Conservation (phyloP, 2,797 vertebrate genomes). For the Oreochromis grahami region DNA sequence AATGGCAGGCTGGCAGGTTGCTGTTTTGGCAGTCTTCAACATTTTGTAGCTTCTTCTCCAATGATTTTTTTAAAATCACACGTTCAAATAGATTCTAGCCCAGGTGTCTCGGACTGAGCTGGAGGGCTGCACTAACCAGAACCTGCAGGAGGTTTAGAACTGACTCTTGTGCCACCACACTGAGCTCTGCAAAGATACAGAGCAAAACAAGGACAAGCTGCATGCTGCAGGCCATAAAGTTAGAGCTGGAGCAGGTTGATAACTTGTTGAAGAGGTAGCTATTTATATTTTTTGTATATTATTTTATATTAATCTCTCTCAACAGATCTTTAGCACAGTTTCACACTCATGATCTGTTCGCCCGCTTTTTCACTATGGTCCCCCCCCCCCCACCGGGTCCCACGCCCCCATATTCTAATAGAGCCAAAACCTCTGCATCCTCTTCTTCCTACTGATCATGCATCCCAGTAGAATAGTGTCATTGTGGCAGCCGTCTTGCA, state of each 20-base stretch:
- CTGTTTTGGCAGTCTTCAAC: no score
- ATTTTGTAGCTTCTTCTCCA: neutral
- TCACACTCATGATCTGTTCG: neutral
- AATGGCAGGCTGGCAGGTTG: neutral
- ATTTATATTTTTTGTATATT: neutral
- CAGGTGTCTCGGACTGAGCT: neutral
- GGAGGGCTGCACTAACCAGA: neutral
- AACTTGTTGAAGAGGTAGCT: neutral
- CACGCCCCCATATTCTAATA: neutral
- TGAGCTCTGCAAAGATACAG: neutral
- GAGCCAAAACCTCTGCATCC: neutral
- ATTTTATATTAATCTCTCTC: neutral
- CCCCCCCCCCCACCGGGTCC: no score
- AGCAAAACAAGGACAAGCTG: neutral
- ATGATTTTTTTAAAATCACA: neutral
- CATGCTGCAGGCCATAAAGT: neutral
- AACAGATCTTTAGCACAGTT: neutral
- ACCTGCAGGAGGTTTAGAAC: neutral
- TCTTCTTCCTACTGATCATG: neutral
- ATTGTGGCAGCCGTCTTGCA: conserved; percentile 56
- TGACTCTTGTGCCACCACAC: neutral
- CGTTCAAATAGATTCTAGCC: neutral
- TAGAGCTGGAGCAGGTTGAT: neutral
- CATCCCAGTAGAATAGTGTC: conserved; percentile 49
- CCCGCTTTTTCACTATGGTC: neutral